Evolutionary conservation across 2,888 invertebrate genomes (phyloP).

Genomic region (Eugnorisma glareosa): DNA sequence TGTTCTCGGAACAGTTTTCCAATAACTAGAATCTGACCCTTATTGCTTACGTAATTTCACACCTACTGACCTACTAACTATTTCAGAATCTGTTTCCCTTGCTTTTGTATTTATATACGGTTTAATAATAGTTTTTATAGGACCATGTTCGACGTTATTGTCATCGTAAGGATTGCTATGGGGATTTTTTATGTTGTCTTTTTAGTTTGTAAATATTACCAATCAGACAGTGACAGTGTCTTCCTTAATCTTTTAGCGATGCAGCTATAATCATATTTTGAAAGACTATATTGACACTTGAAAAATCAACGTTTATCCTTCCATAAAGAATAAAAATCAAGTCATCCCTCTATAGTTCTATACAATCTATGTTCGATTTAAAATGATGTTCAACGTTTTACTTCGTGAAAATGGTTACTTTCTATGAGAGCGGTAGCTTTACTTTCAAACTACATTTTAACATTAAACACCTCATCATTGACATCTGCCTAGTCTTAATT

Average conservation of each 20-base stretch:
- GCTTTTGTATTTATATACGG: slow-evolving; percentile 65
- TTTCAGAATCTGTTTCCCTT: slow-evolving; percentile 61
- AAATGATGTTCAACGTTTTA: too few relatives aligned
- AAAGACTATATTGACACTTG: not conserved
- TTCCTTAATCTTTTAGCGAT: not conserved
- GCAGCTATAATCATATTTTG: not conserved
- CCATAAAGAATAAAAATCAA: not conserved
- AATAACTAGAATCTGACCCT: slow-evolving; percentile 44
- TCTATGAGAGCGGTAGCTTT: too few relatives aligned
- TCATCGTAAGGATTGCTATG: slow-evolving; percentile 5
- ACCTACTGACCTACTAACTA: slow-evolving; percentile 62
- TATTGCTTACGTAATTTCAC: slow-evolving; percentile 54
- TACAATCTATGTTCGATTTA: too few relatives aligned
- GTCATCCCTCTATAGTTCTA: not conserved
- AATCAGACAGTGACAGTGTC: not conserved
- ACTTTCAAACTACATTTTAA: too few relatives aligned
- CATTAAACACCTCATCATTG: too few relatives aligned
- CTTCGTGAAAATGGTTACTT: too few relatives aligned
- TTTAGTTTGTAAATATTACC: not conserved
- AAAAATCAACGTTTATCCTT: not conserved
- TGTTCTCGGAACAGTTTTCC: slow-evolving; percentile 43
- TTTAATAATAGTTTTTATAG: slow-evolving; percentile 63
- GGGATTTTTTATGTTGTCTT: not conserved
- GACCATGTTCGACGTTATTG: not conserved
- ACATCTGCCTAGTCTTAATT: too few relatives aligned